These are phyloP conservation scores for Scytalopus superciliaris DNA, from an alignment of 2,113 vertebrate species.

Conservation along the genomic window DNA sequence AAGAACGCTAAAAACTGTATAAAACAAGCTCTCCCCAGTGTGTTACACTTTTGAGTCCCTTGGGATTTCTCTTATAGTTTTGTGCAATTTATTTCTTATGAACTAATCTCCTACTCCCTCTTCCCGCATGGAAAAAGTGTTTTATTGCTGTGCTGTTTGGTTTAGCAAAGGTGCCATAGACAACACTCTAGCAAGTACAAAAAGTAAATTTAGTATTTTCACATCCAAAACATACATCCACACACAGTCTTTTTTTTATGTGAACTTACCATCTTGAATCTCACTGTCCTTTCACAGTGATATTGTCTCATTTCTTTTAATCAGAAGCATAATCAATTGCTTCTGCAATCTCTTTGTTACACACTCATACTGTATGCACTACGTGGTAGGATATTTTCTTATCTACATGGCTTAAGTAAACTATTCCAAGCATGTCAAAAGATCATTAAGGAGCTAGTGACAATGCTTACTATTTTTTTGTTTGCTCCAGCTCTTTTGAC, in stretches of 20 bases:
- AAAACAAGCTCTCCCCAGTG: slow-evolving; percentile 3
- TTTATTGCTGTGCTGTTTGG: slow-evolving; percentile 8
- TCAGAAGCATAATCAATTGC: not conserved
- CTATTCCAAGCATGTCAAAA: slow-evolving; percentile 20
- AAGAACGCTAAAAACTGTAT: not conserved
- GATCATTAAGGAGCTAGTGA: not conserved
- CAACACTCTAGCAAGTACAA: not conserved
- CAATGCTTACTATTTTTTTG: not conserved
- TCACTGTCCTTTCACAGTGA: not conserved
- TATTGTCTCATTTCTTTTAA: not conserved
- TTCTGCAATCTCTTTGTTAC: not conserved
- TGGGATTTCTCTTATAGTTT: slow-evolving; percentile 1
- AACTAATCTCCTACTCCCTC: slow-evolving; percentile 47
- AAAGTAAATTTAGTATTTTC: slow-evolving; percentile 21
- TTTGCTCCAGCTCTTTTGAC: not conserved
- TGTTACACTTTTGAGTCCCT: not conserved
- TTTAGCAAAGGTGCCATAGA: not conserved
- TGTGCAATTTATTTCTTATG: slow-evolving; percentile 33
- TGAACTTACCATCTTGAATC: not conserved
- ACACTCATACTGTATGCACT: not conserved
- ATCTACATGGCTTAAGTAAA: slow-evolving; percentile 10
- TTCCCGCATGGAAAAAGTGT: not conserved
- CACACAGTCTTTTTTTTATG: not conserved
- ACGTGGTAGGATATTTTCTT: slow-evolving; percentile 14
- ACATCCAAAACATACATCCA: not conserved